Percentiles rank a stretch among this genome's conserved stretches.
Conservation (phyloP, 1,140 invertebrate species). For the Octopus bimaculoides region DNA sequence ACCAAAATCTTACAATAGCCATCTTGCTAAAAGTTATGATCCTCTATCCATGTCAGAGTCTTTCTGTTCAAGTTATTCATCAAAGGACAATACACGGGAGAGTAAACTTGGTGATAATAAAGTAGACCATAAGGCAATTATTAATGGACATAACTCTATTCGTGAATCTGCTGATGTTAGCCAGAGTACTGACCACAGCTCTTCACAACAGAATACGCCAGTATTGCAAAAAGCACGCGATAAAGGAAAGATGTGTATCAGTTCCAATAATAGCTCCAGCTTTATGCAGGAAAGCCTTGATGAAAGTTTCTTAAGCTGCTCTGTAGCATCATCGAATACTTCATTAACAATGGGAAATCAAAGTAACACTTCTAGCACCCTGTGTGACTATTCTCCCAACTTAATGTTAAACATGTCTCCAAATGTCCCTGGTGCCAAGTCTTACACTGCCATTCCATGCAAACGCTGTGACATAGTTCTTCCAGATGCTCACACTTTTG, state of each 20-base stretch:
- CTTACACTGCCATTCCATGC: conserved; percentile 24
- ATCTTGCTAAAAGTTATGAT: not conserved
- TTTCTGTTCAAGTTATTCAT: not conserved
- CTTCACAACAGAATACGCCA: not conserved
- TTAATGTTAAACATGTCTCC: not conserved
- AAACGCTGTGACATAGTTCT: conserved; percentile 32
- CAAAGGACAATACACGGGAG: not conserved
- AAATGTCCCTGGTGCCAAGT: not conserved
- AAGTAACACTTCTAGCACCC: not conserved
- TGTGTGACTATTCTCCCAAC: not conserved
- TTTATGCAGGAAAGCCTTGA: not conserved
- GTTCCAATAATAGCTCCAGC: not conserved
- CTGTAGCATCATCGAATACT: too few relatives aligned
- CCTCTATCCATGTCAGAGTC: not conserved
- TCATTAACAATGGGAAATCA: not conserved
- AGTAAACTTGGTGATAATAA: not conserved
- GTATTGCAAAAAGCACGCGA: not conserved
- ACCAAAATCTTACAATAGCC: conserved; percentile 9
- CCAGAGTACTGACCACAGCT: not conserved
- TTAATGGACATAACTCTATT: not conserved
- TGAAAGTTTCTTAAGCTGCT: not conserved
- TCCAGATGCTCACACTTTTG: conserved; percentile 28
- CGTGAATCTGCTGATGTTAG: not conserved
- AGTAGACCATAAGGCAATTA: not conserved
- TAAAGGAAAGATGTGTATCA: not conserved